These are phyloP conservation scores for Fistularia tabacaria DNA, from an alignment of 2,797 vertebrate species.

Conservation along the genomic window DNA sequence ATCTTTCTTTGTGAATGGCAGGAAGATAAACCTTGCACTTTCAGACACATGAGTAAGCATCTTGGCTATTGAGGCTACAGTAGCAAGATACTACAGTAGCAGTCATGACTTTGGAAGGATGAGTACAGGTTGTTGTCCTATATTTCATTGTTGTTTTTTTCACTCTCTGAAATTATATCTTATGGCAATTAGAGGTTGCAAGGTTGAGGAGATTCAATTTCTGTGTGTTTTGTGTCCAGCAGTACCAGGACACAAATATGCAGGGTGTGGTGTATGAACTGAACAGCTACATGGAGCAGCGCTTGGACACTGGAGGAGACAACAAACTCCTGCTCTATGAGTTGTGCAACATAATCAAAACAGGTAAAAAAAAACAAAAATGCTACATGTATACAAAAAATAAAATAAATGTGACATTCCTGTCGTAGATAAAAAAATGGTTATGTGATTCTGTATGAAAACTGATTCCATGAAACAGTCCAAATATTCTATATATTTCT, in stretches of 20 bases:
- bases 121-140: conserved; percentile 13
- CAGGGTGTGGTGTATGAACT: conserved; percentile 96
- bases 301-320: conserved; percentile 89
- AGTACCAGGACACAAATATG: conserved; percentile 98
- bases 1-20: conserved; percentile 46
- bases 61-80: too few relatives aligned
- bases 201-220: conserved; percentile 41
- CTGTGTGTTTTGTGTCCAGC: conserved; percentile 68
- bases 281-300: conserved; percentile 95
- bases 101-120: background rate
- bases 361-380: conserved; percentile 73
- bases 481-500: too few relatives aligned
- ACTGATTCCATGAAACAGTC: too few relatives aligned
- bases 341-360: conserved; percentile 93
- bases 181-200: conserved; percentile 18
- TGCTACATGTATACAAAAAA: background rate
- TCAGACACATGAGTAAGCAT: background rate
- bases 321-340: conserved; percentile 96
- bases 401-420: background rate
- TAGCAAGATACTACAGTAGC: background rate
- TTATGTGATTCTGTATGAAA: too few relatives aligned
- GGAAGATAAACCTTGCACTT: conserved; percentile 12
- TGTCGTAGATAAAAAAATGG: too few relatives aligned
- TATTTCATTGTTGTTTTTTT: conserved; percentile 1
- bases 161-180: conserved; percentile 30